Evolutionary conservation across 1,140 invertebrate species (phyloP), one percentile per base, ranked within the genome.

Genomic region (Melipona quadrifasciata): DNA sequence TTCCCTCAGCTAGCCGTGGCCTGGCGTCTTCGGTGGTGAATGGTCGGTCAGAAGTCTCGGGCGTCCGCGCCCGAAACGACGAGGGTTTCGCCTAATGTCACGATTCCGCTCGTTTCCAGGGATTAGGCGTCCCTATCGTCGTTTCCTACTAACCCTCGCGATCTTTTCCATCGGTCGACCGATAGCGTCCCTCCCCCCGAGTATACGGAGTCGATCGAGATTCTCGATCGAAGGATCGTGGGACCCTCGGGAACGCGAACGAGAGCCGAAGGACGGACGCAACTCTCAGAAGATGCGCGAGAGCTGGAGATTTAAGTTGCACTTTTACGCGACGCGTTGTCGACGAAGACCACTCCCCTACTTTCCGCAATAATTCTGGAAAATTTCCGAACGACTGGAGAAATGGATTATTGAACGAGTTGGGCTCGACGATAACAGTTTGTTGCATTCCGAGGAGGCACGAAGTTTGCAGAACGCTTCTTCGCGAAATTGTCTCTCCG

Each of bases 61-160:
- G 80, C 75, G 71, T 68, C 51, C 21, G 65, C 53, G 65, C 80
- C 73, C 80, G 79, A 87, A 82, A 85, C 88, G 80, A 71, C 78
- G 21, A 78, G 81, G 78, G 73, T 89, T 87, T 87, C 87, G 88
- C 79, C 90, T 88, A 90, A 90, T 90, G 81, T 75, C 84, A 19
- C 73, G 81, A 78, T 88, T 80, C 70, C 74, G 67, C 57, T 78
- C 88, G 64, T 90, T 90, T 70, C 86, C 47, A 82, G 75, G 89
- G 86, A 90, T 90, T 90, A 88, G 68, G 73, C 74, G 72, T 58
- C 79, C 55, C 82, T 67, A 51, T 76, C 80, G 85, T 70, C 70
- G 67, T 80, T 85, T n/a, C 72, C 77, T n/a, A 1, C 39, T 16
- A 61, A 31, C 65, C 77, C 65, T 80, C 80, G 70, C 64, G 67